Base-by-base conservation (phyloP, 2,797 vertebrate species). In the Oryzias sinensis region DNA sequence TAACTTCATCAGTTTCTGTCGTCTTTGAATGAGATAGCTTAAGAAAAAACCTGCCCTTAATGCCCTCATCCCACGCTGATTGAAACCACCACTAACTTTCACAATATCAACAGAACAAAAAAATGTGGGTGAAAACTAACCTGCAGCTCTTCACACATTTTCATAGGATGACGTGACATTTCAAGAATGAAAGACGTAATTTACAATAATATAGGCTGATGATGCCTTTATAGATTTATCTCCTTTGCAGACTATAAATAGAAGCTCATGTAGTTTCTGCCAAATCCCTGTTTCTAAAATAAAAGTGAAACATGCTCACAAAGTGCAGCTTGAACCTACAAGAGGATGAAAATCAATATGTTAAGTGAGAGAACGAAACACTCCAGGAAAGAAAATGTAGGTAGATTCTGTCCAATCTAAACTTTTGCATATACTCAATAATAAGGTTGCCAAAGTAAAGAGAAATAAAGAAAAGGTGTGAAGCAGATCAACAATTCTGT, bases 401-500 rank as follows among this genome's bases (percentile, higher is more conserved):
- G 29, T 8, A 33, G 29, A 33, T 9, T 33, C 29, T 33, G 29
- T 33, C 8, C 29, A 3, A 9, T 9, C 9, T 7, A 33, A 33
- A 33, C 7, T 33, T 33, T 9, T 33, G 6, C 7, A 33, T 33
- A 3, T 33, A 25, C 56, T 48, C 41, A 47, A 63, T 82, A 64
- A 81, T 37, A 37, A 44, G 44, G 55, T 74, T 70, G 70, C 66
- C 47, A n/a, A 40, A 50, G 60, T 72, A 74, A 83, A 8, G 2
- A 33, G 9, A 9, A 6, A 1, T 27, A 27, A 1, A 6, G 7
- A 27, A 27, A 27, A 33, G 2, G 29, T 33, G 29, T 33, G 29
- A 33, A 33, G 9, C 8, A 33, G 7, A 33, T 7, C 2, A 33
- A 33, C 8, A 33, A 33, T 9, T 33, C 29, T 8, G 29, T 33